Evolutionary conservation across 2,113 vertebrate genomes (phyloP).

Genomic region (Chaetura pelagica): DNA sequence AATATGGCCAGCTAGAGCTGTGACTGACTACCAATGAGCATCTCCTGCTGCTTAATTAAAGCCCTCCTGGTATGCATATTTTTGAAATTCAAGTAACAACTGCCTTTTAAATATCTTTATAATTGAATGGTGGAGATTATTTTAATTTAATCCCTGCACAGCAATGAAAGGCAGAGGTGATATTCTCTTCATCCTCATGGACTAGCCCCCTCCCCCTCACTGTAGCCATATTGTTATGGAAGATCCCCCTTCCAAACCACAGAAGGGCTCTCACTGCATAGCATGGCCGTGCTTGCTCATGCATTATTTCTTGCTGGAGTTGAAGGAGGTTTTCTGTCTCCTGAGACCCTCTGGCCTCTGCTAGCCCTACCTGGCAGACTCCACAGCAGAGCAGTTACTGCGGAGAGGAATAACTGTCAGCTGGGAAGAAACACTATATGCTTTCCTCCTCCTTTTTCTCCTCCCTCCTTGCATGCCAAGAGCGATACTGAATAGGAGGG

Average conservation of each 20-base stretch:
- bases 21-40: neutral
- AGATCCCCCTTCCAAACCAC: neutral
- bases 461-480: neutral
- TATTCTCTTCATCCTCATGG: neutral
- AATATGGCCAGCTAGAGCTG: neutral
- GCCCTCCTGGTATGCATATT: neutral
- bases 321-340: neutral
- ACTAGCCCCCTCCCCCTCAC: neutral
- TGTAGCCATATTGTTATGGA: rapidly evolving
- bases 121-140: neutral
- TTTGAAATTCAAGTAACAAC: neutral
- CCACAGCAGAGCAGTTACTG: neutral
- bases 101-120: neutral
- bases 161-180: neutral
- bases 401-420: neutral
- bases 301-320: neutral
- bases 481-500: neutral
- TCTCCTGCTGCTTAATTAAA: neutral
- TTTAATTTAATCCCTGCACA: neutral
- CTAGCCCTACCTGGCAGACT: neutral
- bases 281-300: neutral
- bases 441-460: neutral
- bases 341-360: neutral
- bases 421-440: neutral
- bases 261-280: neutral